These are phyloP conservation scores for Syrrhaptes paradoxus DNA, from an alignment of 2,113 vertebrate species.

Conservation along the genomic window DNA sequence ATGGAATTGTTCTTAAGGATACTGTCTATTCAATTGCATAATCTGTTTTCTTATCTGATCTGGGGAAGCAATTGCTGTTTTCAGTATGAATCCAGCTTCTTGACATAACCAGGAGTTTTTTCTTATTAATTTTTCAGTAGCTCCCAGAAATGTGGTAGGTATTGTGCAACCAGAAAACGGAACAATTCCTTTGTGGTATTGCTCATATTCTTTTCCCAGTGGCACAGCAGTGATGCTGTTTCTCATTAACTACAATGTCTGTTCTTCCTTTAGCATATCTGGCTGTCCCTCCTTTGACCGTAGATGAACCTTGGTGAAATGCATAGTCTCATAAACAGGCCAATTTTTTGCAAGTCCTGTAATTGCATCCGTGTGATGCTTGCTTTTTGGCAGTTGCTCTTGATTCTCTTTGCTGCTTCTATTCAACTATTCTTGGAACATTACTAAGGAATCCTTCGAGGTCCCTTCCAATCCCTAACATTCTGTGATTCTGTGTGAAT, in stretches of 20 bases:
- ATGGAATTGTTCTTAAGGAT: background rate
- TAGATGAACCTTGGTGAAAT: background rate
- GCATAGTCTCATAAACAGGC: background rate
- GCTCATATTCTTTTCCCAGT: background rate
- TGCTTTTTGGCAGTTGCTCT: background rate
- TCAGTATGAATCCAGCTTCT: background rate
- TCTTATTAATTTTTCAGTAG: background rate
- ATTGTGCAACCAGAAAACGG: background rate
- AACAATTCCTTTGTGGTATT: background rate
- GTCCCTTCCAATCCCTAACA: too few species aligned
- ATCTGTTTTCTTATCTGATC: background rate
- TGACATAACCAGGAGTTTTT: background rate
- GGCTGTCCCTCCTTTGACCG: background rate
- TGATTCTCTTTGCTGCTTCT: background rate
- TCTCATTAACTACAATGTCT: background rate
- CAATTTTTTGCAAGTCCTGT: background rate
- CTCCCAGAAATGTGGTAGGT: background rate
- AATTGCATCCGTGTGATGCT: background rate
- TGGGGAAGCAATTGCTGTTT: background rate
- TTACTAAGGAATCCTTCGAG: background rate
- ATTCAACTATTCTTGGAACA: background rate
- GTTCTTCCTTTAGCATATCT: background rate
- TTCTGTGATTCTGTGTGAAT: too few species aligned
- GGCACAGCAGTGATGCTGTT: fast-evolving
- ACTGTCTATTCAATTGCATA: background rate